A percentile compares a stretch with the other conserved stretches of the same genome.
Evolutionary conservation across 2,888 invertebrate species (phyloP).

Genomic region (Rhabditoides inermis): DNA sequence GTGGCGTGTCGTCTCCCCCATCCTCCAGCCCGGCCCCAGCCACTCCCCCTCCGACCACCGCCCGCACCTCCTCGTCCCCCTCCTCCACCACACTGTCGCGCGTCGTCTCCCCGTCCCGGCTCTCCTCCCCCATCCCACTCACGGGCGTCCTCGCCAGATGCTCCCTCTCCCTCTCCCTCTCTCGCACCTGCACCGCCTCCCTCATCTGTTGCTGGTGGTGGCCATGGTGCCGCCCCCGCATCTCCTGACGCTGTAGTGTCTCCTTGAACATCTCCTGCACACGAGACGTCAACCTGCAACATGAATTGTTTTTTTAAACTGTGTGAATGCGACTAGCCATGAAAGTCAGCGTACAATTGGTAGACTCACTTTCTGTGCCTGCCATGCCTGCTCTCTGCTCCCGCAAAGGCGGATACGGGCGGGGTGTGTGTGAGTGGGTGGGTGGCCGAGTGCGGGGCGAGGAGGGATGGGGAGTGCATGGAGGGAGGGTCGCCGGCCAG

Average conservation of each 20-base stretch:
- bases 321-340: too few species aligned
- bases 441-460: background rate
- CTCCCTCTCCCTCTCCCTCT: background rate
- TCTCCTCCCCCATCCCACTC: too few species aligned
- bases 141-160: too few species aligned
- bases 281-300: constrained; percentile 38
- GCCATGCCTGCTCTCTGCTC: constrained; percentile 45
- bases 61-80: too few species aligned
- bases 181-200: background rate
- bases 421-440: constrained; percentile 1
- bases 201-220: background rate
- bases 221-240: background rate
- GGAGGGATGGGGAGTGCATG: background rate
- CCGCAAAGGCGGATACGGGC: constrained; percentile 34
- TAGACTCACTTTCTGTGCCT: constrained; percentile 39
- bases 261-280: constrained; percentile 50
- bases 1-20: too few species aligned
- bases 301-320: background rate
- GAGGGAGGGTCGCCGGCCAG: constrained; percentile 9
- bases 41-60: too few species aligned
- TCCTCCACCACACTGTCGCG: too few species aligned
- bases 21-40: too few species aligned
- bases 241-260: constrained; percentile 22
- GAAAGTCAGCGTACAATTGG: too few species aligned
- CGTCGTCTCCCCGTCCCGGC: too few species aligned